Conservation (phyloP, 2,113 vertebrate species). For the Aplodontia rufa region DNA sequence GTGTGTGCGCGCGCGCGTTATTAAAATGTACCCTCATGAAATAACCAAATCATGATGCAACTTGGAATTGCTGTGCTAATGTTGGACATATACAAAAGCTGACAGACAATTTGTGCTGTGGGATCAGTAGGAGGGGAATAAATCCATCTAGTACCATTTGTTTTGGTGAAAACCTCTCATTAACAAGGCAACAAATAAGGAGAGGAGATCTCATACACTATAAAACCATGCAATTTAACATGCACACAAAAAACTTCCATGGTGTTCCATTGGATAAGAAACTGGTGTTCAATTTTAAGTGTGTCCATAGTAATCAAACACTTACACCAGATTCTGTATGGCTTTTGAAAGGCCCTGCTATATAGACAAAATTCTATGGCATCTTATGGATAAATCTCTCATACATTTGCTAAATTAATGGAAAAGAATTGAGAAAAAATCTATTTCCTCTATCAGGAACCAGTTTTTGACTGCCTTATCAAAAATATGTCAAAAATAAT, state of each 20-base stretch:
- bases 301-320: background rate
- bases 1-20: background rate
- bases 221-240: background rate
- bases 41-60: background rate
- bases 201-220: background rate
- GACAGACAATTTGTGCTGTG: background rate
- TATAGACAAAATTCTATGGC: background rate
- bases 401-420: constrained; percentile 1
- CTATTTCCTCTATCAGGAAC: background rate
- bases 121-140: background rate
- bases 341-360: background rate
- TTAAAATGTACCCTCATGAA: background rate
- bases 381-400: background rate
- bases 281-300: background rate
- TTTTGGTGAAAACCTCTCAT: background rate
- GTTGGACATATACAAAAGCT: background rate
- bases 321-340: background rate
- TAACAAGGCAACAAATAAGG: background rate
- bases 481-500: background rate
- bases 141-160: background rate
- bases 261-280: background rate
- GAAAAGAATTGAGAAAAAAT: background rate
- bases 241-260: background rate
- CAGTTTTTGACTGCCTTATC: background rate
- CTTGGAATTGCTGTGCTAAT: background rate